These are phyloP conservation scores for Pangasius djambal DNA, from an alignment of 2,797 vertebrate genomes.

Conservation along the genomic window DNA sequence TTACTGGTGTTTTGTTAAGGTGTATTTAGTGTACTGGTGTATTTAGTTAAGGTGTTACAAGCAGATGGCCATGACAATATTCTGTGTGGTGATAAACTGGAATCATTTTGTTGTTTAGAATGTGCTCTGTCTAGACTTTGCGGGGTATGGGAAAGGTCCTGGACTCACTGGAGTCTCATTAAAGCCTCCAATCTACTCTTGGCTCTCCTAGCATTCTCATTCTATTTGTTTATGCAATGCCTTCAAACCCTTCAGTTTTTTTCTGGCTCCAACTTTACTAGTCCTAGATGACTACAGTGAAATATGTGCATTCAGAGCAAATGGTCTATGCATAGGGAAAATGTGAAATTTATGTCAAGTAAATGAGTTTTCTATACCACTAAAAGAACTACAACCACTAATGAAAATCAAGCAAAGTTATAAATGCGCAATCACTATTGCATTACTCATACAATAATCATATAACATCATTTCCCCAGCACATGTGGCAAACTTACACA, in stretches of 20 bases:
- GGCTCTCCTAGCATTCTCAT: slow-evolving; percentile 1
- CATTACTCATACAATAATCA: slow-evolving; percentile 21
- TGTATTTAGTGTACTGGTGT: background rate
- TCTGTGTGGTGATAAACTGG: slow-evolving; percentile 16
- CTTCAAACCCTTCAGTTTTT: background rate
- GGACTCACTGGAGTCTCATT: slow-evolving; percentile 22
- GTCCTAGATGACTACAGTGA: background rate
- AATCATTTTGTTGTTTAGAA: slow-evolving; percentile 29
- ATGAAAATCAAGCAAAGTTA: slow-evolving; percentile 5
- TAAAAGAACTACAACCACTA: background rate
- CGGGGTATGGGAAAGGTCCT: slow-evolving; percentile 8
- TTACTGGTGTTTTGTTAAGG: background rate
- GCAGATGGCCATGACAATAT: background rate
- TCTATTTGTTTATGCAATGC: slow-evolving; percentile 9
- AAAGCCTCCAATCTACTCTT: slow-evolving; percentile 25
- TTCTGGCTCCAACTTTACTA: background rate
- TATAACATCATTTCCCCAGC: slow-evolving; percentile 14
- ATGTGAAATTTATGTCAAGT: background rate
- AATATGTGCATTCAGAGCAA: slow-evolving; percentile 15
- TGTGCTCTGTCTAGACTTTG: slow-evolving; percentile 37
- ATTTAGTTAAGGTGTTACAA: background rate
- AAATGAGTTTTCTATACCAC: background rate
- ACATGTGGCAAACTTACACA: slow-evolving; percentile 31
- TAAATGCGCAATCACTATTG: background rate
- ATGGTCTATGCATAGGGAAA: background rate